Evolutionary conservation across 1,140 invertebrate genomes (phyloP), one percentile per base, ranked within the genome.

Genomic region (Hyles euphorbiae): DNA sequence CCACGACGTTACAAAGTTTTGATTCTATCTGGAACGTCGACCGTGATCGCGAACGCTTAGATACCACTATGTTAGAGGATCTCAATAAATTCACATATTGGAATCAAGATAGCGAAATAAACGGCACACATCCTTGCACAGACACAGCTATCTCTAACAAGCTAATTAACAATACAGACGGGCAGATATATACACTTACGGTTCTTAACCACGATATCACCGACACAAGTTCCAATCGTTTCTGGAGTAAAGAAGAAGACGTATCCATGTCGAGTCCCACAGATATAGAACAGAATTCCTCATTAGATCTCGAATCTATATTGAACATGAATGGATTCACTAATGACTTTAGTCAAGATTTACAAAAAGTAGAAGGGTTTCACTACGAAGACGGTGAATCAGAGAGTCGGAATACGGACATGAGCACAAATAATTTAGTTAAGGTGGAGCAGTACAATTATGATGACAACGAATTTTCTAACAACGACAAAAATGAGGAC

Each of bases 41-140:
- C 63, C 93, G 94, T 83, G 90, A 94, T 81, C 86, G 92, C 65
- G 89, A 93, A 76, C 82, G 93, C 74, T 81, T 95, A 74, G 92
- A 95, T 88, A 90, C 92, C 22, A 91, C 93, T 36, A 93, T 95
- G 53, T 86, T 96, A 63, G 95, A 95, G 80, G 95, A 95, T 77
- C 89, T 95, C 36, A 95, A 95, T 78, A 94, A 94, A 70, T 95
- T 93, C 80, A 48, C 44, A 34, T 95, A 94, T 69, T 96, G 95
- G 95, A 92, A 89, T 56, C 91, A 91, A 78, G 91, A 92, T 50
- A 89, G 87, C 51, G 90, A 91, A 57, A 88, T 90, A n/a, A 89
- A 86, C 64, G 79, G 89, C 46, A 78, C 87, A 34, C 90, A 89
- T 70, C 78, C 87, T 34, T 89, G 83, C 68, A 71, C 81, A 54